phyloP scores from a whole-genome alignment of 2,797 vertebrate genomes.

The Platalea minor region DNA sequence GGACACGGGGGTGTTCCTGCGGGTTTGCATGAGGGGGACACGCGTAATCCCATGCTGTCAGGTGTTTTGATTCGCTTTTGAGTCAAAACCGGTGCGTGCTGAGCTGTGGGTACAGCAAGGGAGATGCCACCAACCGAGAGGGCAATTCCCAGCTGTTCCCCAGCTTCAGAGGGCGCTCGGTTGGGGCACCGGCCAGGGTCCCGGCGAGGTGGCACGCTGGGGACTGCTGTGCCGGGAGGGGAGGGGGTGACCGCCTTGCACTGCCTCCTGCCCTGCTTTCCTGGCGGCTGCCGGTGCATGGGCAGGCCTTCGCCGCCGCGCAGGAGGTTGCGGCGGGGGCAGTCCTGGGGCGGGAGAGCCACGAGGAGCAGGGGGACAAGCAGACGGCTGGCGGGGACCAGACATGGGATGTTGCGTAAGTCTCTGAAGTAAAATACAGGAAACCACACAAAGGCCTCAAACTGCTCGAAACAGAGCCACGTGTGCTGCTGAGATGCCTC shows the following conservation, averaged over 20 bases:
- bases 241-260: background rate
- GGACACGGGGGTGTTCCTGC: background rate
- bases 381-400: background rate
- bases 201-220: accelerated
- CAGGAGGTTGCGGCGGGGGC: accelerated
- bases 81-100: accelerated
- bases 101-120: background rate
- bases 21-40: background rate
- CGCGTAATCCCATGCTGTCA: accelerated
- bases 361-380: background rate
- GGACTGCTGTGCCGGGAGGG: background rate
- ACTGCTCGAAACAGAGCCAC: background rate
- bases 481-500: background rate
- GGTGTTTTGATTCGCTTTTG: background rate
- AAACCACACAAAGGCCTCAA: background rate
- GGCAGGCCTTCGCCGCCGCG: accelerated
- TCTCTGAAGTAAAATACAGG: background rate
- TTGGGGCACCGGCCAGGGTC: background rate
- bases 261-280: background rate
- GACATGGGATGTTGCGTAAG: accelerated
- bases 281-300: background rate
- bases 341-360: background rate
- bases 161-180: accelerated
- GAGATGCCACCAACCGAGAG: background rate
- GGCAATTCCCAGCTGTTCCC: background rate